A percentile compares a stretch with the other conserved stretches of the same genome.
These are phyloP conservation scores for Characodon lateralis DNA, from an alignment of 2,797 vertebrate genomes.

Conservation along the genomic window DNA sequence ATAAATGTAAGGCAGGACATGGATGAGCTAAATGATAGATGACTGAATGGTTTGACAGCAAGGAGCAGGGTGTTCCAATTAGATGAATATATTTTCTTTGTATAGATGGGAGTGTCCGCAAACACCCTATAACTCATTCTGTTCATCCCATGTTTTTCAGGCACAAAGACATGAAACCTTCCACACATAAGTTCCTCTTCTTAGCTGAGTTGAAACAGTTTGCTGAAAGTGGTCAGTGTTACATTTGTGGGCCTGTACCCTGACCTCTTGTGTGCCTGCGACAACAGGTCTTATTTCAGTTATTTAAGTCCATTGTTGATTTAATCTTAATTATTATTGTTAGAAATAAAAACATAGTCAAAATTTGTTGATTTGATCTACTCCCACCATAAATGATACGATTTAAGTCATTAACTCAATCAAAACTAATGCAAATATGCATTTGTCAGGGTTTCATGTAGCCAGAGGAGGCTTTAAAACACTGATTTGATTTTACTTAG, in stretches of 20 bases:
- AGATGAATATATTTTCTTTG: slow-evolving; percentile 61
- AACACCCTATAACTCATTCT: slow-evolving; percentile 56
- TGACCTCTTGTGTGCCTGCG: slow-evolving; percentile 8
- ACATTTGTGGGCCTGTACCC: slow-evolving; percentile 15
- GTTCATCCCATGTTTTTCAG: slow-evolving; percentile 27
- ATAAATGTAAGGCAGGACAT: slow-evolving; percentile 57
- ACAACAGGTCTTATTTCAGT: slow-evolving; percentile 22
- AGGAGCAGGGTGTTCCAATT: slow-evolving; percentile 51
- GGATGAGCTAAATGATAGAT: slow-evolving; percentile 43
- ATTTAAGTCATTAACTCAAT: not conserved
- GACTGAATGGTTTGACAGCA: slow-evolving; percentile 57
- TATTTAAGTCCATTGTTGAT: slow-evolving; percentile 26
- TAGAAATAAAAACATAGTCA: slow-evolving; percentile 25
- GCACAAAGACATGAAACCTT: slow-evolving; percentile 49
- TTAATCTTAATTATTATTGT: slow-evolving; percentile 2
- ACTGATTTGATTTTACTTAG: too few relatives aligned
- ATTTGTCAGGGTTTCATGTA: not conserved
- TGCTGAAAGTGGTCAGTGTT: slow-evolving; percentile 20
- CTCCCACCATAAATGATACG: not conserved
- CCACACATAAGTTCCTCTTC: slow-evolving; percentile 38
- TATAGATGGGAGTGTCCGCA: slow-evolving; percentile 43
- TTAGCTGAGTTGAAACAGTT: slow-evolving; percentile 33
- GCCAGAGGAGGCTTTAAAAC: not conserved
- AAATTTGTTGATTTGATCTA: not conserved
- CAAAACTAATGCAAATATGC: not conserved